phyloP scores from a whole-genome alignment of 2,797 vertebrate genomes.

The Echeneis naucrates region DNA sequence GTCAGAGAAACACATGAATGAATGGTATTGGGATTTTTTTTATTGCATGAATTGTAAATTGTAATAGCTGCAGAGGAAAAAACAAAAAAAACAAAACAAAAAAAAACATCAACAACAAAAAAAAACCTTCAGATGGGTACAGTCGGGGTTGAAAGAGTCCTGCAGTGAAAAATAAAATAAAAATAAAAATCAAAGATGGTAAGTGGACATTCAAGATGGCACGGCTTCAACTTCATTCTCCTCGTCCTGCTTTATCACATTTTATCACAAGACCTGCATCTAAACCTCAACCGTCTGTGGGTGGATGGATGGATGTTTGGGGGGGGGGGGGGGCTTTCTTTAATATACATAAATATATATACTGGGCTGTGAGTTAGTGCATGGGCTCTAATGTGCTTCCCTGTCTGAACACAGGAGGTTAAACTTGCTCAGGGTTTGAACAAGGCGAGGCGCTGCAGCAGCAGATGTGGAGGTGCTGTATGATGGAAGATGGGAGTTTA shows the following conservation, averaged over 20 bases:
- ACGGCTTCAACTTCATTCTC: slow-evolving; percentile 51
- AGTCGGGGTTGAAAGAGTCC: slow-evolving; percentile 68
- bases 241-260: slow-evolving; percentile 42
- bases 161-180: slow-evolving; percentile 50
- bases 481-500: slow-evolving; percentile 46
- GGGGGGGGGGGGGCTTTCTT: too few species aligned
- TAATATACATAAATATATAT: slow-evolving; percentile 1
- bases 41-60: slow-evolving; percentile 86
- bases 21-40: slow-evolving; percentile 82
- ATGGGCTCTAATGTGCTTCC: slow-evolving; percentile 56
- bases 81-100: too few species aligned
- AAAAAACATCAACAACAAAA: too few species aligned
- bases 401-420: slow-evolving; percentile 16
- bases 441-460: slow-evolving; percentile 21
- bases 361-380: slow-evolving; percentile 17
- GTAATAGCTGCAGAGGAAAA: slow-evolving; percentile 79
- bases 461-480: slow-evolving; percentile 18
- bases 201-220: slow-evolving; percentile 74
- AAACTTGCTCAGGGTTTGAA: neutral
- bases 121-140: slow-evolving; percentile 76
- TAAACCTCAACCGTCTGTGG: slow-evolving; percentile 45
- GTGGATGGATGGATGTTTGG: too few species aligned
- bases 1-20: slow-evolving; percentile 14
- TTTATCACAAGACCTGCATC: too few species aligned
- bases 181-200: slow-evolving; percentile 38